Percentiles rank a stretch among this genome's conserved stretches.
phyloP scores from a whole-genome alignment of 1,140 invertebrate genomes.

The Colletes latitarsis region DNA sequence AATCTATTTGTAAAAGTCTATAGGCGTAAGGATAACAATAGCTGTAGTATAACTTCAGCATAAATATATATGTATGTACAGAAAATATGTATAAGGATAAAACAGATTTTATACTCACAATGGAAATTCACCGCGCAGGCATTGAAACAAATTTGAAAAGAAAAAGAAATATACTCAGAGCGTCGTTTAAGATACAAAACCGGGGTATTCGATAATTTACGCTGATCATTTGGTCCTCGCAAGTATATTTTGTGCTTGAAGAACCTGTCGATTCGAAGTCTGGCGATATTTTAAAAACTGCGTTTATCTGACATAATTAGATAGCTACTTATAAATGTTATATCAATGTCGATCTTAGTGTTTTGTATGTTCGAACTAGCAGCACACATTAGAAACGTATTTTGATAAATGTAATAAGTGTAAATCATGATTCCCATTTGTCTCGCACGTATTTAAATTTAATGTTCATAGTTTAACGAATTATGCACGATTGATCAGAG shows the following conservation, averaged over 20 bases:
- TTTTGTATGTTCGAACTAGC: slow-evolving; percentile 34
- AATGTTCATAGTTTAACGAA: slow-evolving; percentile 35
- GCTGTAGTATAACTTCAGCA: slow-evolving; percentile 42
- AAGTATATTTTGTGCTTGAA: slow-evolving; percentile 39
- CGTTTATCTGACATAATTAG: slow-evolving; percentile 20
- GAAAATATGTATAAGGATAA: slow-evolving; percentile 64
- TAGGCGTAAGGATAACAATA: slow-evolving; percentile 42
- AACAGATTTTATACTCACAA: slow-evolving; percentile 67
- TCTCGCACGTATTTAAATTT: slow-evolving; percentile 28
- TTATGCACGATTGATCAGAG: slow-evolving; percentile 33
- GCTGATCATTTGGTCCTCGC: slow-evolving; percentile 41
- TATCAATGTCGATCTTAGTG: slow-evolving; percentile 17
- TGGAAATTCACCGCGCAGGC: slow-evolving; percentile 45
- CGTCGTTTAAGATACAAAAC: slow-evolving; percentile 11
- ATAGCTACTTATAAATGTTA: slow-evolving; percentile 27
- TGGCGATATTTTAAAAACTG: slow-evolving; percentile 2
- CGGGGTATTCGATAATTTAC: slow-evolving; percentile 18
- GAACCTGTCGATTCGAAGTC: slow-evolving; percentile 10
- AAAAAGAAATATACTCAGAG: slow-evolving; percentile 33
- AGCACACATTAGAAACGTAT: slow-evolving; percentile 17
- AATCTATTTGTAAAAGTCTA: slow-evolving; percentile 65
- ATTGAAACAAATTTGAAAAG: slow-evolving; percentile 45
- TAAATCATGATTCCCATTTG: slow-evolving; percentile 28
- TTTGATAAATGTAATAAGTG: slow-evolving; percentile 40
- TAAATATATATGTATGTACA: slow-evolving; percentile 68